Conservation (phyloP, 2,797 vertebrate species). For the Megaceryle alcyon region DNA sequence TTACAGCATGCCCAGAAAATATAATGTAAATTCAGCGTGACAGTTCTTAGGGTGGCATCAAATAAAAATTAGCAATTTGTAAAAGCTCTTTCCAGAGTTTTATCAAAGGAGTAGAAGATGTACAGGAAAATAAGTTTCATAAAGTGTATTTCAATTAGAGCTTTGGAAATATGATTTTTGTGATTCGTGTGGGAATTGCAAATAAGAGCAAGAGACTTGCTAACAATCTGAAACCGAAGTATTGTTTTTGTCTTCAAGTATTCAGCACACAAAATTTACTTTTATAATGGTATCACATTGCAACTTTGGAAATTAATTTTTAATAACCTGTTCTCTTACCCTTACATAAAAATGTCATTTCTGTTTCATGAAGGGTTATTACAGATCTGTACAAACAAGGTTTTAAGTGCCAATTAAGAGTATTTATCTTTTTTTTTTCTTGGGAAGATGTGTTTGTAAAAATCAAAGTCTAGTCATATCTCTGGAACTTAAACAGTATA, state of each 20-base stretch:
- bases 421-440: neutral
- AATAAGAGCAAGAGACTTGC: neutral
- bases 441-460: neutral
- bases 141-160: neutral
- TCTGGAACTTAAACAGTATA: neutral
- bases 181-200: neutral
- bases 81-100: neutral
- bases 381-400: neutral
- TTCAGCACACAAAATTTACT: neutral
- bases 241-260: neutral
- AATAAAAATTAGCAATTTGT: constrained; percentile 12
- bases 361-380: neutral
- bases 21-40: neutral
- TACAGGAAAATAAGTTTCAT: neutral
- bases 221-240: neutral
- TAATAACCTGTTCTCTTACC: neutral
- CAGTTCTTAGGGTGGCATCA: neutral
- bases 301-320: neutral
- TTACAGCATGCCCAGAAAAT: neutral
- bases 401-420: neutral
- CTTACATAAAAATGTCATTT: neutral
- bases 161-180: neutral
- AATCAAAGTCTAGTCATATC: neutral
- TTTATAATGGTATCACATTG: neutral
- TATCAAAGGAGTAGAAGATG: neutral